Base-by-base conservation (phyloP, 2,888 invertebrate species). In the Hirtodrosophila histrioides region DNA sequence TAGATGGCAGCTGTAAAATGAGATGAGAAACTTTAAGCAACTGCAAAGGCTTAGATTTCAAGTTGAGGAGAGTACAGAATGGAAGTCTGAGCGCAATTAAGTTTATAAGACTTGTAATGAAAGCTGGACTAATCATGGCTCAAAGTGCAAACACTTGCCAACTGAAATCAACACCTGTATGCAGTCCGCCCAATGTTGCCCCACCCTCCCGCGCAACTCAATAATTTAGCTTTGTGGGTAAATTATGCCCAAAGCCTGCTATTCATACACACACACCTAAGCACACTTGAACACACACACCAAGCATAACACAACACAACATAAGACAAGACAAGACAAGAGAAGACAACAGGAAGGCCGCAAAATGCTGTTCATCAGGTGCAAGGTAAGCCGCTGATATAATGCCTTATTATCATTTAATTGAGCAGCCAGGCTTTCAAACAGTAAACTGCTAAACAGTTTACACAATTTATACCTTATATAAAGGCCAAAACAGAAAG, bases 371-470 rank as follows among this genome's bases (percentile, higher is more conserved):
- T 45, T 64, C 56, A 64, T 64, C 74, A 73, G 73, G 69, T 73
- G 73, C 64, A 31, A 43, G 54, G 43, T 68, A 69, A 69, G 54
- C 54, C 46, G 73, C 69, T 69, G 73, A 61, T 74, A 58, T 58
- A 74, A 74, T 62, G 69, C 74, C 77, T 69, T 76, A 76, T 76
- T 73, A 76, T 76, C 76, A 76, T 76, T 77, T 76, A 76, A 76
- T 76, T 76, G 75, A 76, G 76, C 77, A 75, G 74, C 37, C 53
- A 48, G 49, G 45, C 58, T 45, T 69, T 45, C 56, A 53, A 60
- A 44, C 49, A 56, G 65, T 65, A 58, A 69, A 75, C 75, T 69
- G 56, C 76, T 76, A 76, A 76, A 72, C 75, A 76, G 76, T 76
- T 76, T 76, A 76, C 75, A 76, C 76, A 75, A 75, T 69, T 69